Base-by-base conservation (phyloP, 2,797 vertebrate species). In the Phyllotis vaccarum region DNA sequence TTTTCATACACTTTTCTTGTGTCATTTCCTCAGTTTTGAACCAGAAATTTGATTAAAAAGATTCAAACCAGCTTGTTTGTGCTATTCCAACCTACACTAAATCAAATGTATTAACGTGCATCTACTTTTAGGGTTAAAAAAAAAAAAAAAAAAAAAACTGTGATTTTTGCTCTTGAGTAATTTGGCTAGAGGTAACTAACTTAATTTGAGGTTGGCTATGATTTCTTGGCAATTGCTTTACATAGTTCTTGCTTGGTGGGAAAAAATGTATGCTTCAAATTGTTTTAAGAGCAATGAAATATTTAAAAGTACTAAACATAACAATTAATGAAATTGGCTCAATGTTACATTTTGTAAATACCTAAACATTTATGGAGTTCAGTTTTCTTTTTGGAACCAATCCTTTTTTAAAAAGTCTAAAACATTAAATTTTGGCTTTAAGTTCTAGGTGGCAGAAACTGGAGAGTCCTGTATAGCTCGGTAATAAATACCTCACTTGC, bases 151-250 rank as follows among this genome's bases (percentile, higher is more conserved):
- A n/a, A 85, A 86, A 94, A 90, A 92, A 85, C 78, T 82, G 10
- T 86, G 62, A 88, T 89, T 96, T 80, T 68, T 76, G 74, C 40
- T 86, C 62, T 68, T 68, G 95, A 96, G 86, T 94, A 95, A 97
- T 96, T 97, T 98, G 92, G 93, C 88, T 93, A 72, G 24, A 64
- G 64, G 75, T 75, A 94, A 79, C 85, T 93, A 90, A 97, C 68
- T 96, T 97, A 96, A 97, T 94, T 96, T 94, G 89, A 95, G 76
- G 60, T 91, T 97, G 97, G 94, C 94, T 96, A 88, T 75, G 86
- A 92, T 96, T 96, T 91, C 89, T 96, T 97, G 96, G 96, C 96
- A 96, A 76, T 92, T 54, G 58, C 56, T 90, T 96, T 88, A 37
- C 46, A 68, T 82, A 58, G 79, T 87, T 95, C 90, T 92, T 90